Conservation (phyloP, 2,888 invertebrate species). For the Melipona bicolor region DNA sequence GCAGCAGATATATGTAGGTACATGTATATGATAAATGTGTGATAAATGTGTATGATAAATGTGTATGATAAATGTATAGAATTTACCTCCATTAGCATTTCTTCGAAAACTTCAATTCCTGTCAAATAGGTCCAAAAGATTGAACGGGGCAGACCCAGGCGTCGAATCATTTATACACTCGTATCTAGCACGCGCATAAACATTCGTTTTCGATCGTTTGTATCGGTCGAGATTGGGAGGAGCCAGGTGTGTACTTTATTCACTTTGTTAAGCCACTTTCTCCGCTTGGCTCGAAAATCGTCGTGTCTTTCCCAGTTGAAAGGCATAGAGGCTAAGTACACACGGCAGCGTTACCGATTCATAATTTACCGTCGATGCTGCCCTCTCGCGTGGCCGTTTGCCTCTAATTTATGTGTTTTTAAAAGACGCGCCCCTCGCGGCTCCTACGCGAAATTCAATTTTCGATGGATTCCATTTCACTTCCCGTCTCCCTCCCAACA, state of each 20-base stretch:
- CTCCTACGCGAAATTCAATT: constrained; percentile 78
- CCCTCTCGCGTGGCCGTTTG: constrained; percentile 78
- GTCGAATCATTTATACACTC: background rate
- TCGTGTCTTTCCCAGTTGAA: constrained; percentile 6
- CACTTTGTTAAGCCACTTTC: constrained; percentile 39
- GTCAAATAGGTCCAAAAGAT: background rate
- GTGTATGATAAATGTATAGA: background rate
- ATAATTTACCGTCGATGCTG: constrained; percentile 82
- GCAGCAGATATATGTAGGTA: background rate
- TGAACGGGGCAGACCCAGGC: background rate
- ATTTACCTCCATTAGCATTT: background rate
- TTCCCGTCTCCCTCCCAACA: constrained; percentile 7
- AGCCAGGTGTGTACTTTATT: constrained; percentile 40
- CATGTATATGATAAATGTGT: background rate
- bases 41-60: background rate
- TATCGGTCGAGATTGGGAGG: constrained; percentile 3
- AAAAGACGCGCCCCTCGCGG: constrained; percentile 76
- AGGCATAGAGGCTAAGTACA: constrained; percentile 51
- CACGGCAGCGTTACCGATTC: constrained; percentile 78
- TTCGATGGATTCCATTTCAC: constrained; percentile 67
- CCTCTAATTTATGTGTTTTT: constrained; percentile 84
- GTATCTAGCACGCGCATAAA: background rate
- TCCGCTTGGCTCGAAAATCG: constrained; percentile 19
- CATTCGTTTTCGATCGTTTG: background rate
- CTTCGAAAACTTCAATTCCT: background rate